Base-by-base conservation (phyloP, 2,888 invertebrate genomes). In the Lasioglossum figueresi region DNA sequence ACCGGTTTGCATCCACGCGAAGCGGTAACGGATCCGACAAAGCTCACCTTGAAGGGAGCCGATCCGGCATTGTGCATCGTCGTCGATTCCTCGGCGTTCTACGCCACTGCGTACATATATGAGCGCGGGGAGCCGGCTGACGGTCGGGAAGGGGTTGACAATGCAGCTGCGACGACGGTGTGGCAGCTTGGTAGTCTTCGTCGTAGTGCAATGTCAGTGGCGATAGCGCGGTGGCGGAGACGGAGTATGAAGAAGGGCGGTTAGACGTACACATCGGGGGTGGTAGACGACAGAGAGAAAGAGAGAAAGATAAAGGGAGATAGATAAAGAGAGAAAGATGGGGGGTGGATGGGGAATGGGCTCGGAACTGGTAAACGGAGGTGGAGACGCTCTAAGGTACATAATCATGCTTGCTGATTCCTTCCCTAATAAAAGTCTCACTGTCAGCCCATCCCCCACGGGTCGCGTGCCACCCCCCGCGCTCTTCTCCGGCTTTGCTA, bases 401-500 rank as follows among this genome's bases (percentile, higher is more conserved):
- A 95, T 95, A 95, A 95, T 95, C 94, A 94, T 93, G 94, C 94
- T 94, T 93, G 94, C 94, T 94, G 94, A 94, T 94, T 95, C 92
- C 94, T 95, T 95, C 94, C 94, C 95, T 95, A 95, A 95, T 95
- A 95, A 95, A 95, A 95, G 94, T 94, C 94, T 93, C 94, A 92
- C 94, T 94, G 94, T 89, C 91, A 88, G 80, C 83, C 86, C 86
- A 81, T 89, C 86, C 85, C 89, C 88, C 71, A 80, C 86, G 89
- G 80, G 76, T 89, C 88, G 88, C 76, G 71, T 76, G 88, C 84
- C 80, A 76, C 82, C 85, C 86, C 87, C 86, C 85, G 16, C 85
- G 82, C 81, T 40, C 52, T 56, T 3, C 34, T 63, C 73, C 56
- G 56, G 56, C 56, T 31, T 14, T 31, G 70, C 82, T 77, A 82